Evolutionary conservation across 2,888 invertebrate genomes (phyloP), one percentile per base, ranked within the genome.

Genomic region (Andrena chrysosceles): DNA sequence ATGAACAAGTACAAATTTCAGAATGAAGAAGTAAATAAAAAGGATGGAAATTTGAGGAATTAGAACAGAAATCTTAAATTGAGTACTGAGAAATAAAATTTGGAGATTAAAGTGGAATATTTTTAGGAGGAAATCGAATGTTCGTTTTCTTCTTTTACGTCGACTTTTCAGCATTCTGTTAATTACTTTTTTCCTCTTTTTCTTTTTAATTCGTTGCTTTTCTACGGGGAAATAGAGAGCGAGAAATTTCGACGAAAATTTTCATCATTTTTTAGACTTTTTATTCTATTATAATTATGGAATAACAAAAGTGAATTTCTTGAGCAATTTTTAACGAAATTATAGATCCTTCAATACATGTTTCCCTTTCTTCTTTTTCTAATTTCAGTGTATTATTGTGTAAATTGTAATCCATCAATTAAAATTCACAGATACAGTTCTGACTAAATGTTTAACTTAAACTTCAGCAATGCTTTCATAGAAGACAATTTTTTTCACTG

Each of bases 221-320:
- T 63, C 31, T 33, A 16, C 6, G 35, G 35, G 35, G 13, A 1
- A 31, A n/a, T 60, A 23, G 35, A 35, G 20, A 63, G 35, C 20
- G 35, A 35, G 35, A n/a, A 35, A n/a, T 13, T 33, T 63, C 20
- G 63, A 60, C n/a, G 26, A 33, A 60, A 10, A 48, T 49, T n/a
- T 29, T 49, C 49, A 49, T 20, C 3, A 10, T 23, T 48, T 26
- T 13, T 29, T 23, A 23, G 13, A 49, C 3, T 20, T 20, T 52
- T 67, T 49, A 68, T 49, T 49, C n/a, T 62, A 54, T 63, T 20
- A 31, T 33, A 63, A 56, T 42, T 16, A 31, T 33, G 13, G 29
- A 5, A 13, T 3, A 33, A n/a, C 23, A 31, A 10, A 54, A 26
- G 23, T 13, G 8, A 35, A 33, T 56, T 8, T 7, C 54, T 52